Conservation (phyloP, 2,113 vertebrate genomes). For the Pachypanchax playfairii region DNA sequence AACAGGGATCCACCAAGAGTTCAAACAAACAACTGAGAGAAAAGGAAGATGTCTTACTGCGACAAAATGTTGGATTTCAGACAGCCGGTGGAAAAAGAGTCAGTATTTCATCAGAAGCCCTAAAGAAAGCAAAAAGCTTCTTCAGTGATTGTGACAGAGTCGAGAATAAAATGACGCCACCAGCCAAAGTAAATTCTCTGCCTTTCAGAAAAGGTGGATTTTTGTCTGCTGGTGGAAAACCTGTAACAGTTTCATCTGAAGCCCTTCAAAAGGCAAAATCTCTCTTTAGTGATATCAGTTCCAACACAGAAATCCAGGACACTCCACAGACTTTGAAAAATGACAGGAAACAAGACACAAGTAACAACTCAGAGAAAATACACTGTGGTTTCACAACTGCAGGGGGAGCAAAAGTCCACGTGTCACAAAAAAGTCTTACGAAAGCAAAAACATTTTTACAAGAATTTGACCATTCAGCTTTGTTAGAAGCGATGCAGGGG, state of each 20-base stretch:
- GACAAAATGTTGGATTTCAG: conserved; percentile 77
- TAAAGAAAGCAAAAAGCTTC: conserved; percentile 75
- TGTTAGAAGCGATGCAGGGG: conserved; percentile 27
- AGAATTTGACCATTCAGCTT: conserved; percentile 30
- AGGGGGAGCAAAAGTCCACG: conserved; percentile 39
- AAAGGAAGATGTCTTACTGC: background rate
- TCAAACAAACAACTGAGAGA: background rate
- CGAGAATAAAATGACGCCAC: conserved; percentile 16
- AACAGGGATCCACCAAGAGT: background rate
- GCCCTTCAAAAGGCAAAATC: conserved; percentile 58
- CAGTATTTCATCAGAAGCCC: conserved; percentile 75
- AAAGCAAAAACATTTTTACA: conserved; percentile 30
- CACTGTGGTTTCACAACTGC: conserved; percentile 81
- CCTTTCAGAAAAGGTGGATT: conserved; percentile 72
- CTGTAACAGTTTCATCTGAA: conserved; percentile 77
- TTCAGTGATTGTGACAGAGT: conserved; percentile 70
- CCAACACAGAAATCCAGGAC: conserved; percentile 1
- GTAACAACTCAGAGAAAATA: background rate
- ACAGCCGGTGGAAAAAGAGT: conserved; percentile 82
- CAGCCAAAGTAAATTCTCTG: background rate
- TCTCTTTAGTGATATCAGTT: conserved; percentile 76
- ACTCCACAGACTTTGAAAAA: conserved; percentile 1
- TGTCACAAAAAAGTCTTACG: conserved; percentile 30
- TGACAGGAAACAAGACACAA: background rate
- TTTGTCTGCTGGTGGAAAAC: conserved; percentile 82